Conservation (phyloP, 2,797 vertebrate species). For the Anomalospiza imberbis region DNA sequence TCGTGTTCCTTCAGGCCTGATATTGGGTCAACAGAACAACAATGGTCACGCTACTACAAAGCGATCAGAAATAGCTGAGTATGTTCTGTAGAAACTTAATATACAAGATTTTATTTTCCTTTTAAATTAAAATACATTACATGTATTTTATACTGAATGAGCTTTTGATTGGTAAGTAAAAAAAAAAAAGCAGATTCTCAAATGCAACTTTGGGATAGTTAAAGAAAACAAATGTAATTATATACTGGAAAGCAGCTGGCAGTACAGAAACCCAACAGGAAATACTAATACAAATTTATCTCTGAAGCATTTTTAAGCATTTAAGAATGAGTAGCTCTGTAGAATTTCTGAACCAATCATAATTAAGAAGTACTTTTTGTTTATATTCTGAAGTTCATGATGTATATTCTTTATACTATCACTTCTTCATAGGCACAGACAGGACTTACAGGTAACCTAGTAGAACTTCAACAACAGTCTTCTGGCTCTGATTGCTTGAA, state of each 20-base stretch:
- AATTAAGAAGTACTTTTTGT: not conserved
- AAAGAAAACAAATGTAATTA: not conserved
- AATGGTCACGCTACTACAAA: not conserved
- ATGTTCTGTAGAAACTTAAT: not conserved
- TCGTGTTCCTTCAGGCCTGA: slow-evolving; percentile 36
- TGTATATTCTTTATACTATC: not conserved
- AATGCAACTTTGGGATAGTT: not conserved
- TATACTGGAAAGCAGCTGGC: not conserved
- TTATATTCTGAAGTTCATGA: not conserved
- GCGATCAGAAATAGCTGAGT: not conserved
- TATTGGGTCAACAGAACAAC: slow-evolving; percentile 52
- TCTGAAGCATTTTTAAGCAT: not conserved
- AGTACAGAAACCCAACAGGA: not conserved
- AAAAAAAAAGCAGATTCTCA: not conserved
- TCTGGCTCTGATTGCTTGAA: not conserved
- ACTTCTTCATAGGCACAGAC: not conserved
- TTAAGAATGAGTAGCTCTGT: not conserved
- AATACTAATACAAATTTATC: not conserved
- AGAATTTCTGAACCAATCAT: not conserved
- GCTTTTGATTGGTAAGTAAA: not conserved
- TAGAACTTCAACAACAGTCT: not conserved
- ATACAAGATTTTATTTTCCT: not conserved
- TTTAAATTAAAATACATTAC: not conserved
- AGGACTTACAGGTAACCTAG: not conserved
- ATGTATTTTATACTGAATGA: not conserved